Evolutionary conservation across 92 coral and sea anemone species (phyloP).

Genomic region (Phenganax subtilis): DNA sequence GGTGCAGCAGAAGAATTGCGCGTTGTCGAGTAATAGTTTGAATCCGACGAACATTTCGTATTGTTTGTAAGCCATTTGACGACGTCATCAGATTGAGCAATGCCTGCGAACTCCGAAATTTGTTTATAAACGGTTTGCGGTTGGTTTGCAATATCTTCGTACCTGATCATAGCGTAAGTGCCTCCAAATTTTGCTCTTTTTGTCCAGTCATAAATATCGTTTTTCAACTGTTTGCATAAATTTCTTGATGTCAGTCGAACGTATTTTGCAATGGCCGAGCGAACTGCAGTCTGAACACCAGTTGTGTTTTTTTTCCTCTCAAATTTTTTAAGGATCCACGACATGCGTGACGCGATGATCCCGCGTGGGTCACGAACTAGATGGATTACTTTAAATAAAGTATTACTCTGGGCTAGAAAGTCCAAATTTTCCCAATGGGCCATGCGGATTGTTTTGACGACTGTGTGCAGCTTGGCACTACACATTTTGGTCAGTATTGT

Average conservation of each 20-base stretch:
- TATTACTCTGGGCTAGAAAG: neutral
- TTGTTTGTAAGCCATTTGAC: conserved; percentile 13
- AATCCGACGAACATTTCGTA: conserved; percentile 19
- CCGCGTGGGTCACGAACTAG: conserved; percentile 43
- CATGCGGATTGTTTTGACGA: conserved; percentile 39
- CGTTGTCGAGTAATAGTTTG: conserved; percentile 34
- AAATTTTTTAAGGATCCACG: conserved; percentile 11
- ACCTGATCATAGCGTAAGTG: conserved; percentile 15
- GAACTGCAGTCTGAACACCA: neutral
- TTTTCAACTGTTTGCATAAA: conserved; percentile 22
- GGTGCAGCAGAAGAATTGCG: conserved; percentile 8
- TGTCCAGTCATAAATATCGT: conserved; percentile 29
- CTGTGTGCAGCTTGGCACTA: conserved; percentile 35
- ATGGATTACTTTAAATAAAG: conserved; percentile 27
- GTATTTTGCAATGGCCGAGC: neutral
- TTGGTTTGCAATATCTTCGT: conserved; percentile 17
- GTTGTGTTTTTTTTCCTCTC: neutral
- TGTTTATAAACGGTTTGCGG: conserved; percentile 24
- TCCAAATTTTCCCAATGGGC: conserved; percentile 34
- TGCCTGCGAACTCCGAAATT: conserved; percentile 29
- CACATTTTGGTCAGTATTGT: conserved; percentile 8
- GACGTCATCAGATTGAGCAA: conserved; percentile 3
- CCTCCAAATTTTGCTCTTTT: conserved; percentile 19
- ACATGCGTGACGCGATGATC: conserved; percentile 40
- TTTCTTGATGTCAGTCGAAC: conserved; percentile 4